These are phyloP conservation scores for Agonopterix subpropinquella DNA, from an alignment of 2,888 invertebrate genomes.

Conservation along the genomic window DNA sequence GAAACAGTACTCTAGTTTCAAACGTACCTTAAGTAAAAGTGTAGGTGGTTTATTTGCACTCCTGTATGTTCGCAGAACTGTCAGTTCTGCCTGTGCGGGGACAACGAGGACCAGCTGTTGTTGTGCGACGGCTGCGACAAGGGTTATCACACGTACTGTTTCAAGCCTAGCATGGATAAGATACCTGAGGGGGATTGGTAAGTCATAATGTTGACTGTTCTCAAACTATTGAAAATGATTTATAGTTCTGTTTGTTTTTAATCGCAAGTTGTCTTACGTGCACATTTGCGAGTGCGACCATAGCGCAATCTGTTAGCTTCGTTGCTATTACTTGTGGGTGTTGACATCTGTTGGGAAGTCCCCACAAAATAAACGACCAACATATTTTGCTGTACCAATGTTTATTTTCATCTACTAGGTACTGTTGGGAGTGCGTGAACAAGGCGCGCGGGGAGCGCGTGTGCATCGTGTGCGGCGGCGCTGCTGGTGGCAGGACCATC, in stretches of 20 bases:
- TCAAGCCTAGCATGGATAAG: constrained; percentile 96
- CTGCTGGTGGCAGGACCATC: constrained; percentile 75
- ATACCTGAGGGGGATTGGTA: constrained; percentile 99
- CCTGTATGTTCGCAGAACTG: constrained; percentile 83
- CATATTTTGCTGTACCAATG: too few species aligned
- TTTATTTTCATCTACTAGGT: too few species aligned
- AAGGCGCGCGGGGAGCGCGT: constrained; percentile 94
- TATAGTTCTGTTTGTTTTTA: too few species aligned
- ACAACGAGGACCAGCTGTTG: constrained; percentile 95
- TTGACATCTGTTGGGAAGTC: too few species aligned
- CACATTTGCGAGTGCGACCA: too few species aligned
- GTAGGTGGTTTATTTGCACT: not conserved
- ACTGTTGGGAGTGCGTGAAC: constrained; percentile 96
- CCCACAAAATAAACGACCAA: too few species aligned
- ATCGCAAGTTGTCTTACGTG: too few species aligned
- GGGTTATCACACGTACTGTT: constrained; percentile 99
- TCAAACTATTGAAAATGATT: too few species aligned
- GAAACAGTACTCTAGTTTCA: too few species aligned
- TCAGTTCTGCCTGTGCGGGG: constrained; percentile 97
- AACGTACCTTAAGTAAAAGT: too few species aligned
- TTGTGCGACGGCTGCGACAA: constrained; percentile 98
- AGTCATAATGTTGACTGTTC: constrained; percentile 27
- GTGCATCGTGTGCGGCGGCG: constrained; percentile 94
- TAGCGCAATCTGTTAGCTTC: too few species aligned
- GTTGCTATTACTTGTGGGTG: too few species aligned